Evolutionary conservation across 2,888 invertebrate genomes (phyloP).

Genomic region (Sphaeridia pumilis): DNA sequence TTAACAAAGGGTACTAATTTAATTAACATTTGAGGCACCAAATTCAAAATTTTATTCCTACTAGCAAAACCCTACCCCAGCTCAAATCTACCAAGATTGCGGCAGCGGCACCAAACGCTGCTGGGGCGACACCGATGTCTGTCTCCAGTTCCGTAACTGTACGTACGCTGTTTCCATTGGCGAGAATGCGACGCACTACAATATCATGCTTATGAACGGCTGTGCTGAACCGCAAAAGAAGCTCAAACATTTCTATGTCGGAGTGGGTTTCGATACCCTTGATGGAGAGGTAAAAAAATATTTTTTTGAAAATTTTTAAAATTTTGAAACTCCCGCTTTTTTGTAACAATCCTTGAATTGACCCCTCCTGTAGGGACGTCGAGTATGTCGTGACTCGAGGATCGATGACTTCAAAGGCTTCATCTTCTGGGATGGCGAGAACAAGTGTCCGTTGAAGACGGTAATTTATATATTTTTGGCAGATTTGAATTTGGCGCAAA

Average conservation of each 20-base stretch:
- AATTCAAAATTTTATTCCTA: neutral
- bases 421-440: neutral
- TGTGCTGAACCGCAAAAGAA: neutral
- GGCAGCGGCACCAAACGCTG: neutral
- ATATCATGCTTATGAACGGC: neutral
- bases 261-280: neutral
- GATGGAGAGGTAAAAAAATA: neutral
- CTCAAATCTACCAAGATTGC: neutral
- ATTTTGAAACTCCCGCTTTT: neutral
- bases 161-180: neutral
- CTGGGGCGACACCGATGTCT: neutral
- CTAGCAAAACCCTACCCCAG: neutral
- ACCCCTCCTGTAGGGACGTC: neutral
- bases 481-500: neutral
- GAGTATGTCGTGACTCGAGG: neutral
- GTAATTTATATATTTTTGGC: neutral
- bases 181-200: neutral
- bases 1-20: too few relatives aligned
- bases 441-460: neutral
- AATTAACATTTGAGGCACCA: too few relatives aligned
- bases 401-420: conserved; percentile 1
- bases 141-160: neutral
- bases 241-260: neutral
- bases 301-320: neutral
- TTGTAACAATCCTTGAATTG: too few relatives aligned